Evolutionary conservation across 2,113 vertebrate species (phyloP).

Genomic region (Setophaga coronata): DNA sequence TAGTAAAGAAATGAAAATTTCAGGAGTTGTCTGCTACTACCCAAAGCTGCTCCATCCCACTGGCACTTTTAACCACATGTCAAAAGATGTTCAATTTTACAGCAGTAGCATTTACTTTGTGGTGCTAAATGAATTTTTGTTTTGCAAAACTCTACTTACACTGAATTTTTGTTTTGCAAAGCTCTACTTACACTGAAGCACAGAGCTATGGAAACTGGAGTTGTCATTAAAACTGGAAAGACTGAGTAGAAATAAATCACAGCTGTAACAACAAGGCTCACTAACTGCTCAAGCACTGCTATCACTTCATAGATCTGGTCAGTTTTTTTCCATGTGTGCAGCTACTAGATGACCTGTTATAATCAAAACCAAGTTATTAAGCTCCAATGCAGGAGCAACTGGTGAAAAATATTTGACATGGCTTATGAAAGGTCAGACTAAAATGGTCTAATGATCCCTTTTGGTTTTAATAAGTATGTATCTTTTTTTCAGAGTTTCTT

Average conservation of each 20-base stretch:
- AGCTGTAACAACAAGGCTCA: background rate
- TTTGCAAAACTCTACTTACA: background rate
- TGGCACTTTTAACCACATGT: background rate
- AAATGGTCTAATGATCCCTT: background rate
- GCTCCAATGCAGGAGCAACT: background rate
- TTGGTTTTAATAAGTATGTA: background rate
- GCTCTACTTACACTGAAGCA: background rate
- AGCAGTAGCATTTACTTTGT: background rate
- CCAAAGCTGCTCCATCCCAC: background rate
- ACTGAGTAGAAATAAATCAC: background rate
- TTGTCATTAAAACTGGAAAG: background rate
- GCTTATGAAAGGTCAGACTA: background rate
- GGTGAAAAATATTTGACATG: background rate
- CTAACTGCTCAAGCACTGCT: background rate
- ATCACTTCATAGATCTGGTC: background rate
- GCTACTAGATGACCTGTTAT: background rate
- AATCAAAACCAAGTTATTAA: background rate
- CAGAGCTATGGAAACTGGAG: background rate
- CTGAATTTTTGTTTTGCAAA: background rate
- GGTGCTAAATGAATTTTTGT: background rate
- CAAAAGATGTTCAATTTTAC: background rate
- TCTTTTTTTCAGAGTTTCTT: constrained; percentile 37
- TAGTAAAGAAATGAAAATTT: constrained; percentile 37
- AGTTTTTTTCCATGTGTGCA: background rate
- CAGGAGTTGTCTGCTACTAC: background rate